Evolutionary conservation across 1,140 invertebrate genomes (phyloP).

Genomic region (Pachypeltis micranthus): DNA sequence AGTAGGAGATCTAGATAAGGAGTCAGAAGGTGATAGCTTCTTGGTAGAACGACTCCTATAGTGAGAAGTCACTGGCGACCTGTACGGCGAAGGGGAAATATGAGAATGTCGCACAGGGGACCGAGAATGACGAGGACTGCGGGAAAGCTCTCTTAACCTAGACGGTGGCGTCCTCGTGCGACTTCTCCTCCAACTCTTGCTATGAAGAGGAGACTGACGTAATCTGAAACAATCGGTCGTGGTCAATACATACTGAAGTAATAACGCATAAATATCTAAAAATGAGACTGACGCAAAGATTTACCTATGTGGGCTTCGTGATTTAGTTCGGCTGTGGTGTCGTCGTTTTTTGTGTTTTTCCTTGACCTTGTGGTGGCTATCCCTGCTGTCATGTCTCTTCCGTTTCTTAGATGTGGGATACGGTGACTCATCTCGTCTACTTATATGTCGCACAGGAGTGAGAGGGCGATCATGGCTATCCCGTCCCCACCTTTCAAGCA

Average conservation of each 20-base stretch:
- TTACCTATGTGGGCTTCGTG: constrained; percentile 20
- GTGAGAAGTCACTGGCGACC: constrained; percentile 15
- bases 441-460: constrained; percentile 5
- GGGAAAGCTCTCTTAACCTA: constrained; percentile 11
- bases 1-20: constrained; percentile 18
- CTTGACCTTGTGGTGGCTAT: not conserved
- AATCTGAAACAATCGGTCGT: constrained; percentile 12
- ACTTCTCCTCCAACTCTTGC: constrained; percentile 12
- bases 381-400: constrained; percentile 5
- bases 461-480: not conserved
- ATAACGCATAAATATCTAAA: not conserved
- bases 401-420: constrained; percentile 13
- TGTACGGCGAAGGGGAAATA: constrained; percentile 25
- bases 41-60: constrained; percentile 8
- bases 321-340: constrained; percentile 15
- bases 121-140: constrained; percentile 25
- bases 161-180: constrained; percentile 5
- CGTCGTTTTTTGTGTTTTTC: constrained; percentile 21
- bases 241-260: not conserved
- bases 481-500: not conserved
- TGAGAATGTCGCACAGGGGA: constrained; percentile 33
- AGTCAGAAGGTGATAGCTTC: not conserved
- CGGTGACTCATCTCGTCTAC: constrained; percentile 18
- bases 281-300: not conserved
- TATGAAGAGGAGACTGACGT: constrained; percentile 14